Evolutionary conservation across 2,888 invertebrate genomes (phyloP).

Genomic region (Amphipyra berbera): DNA sequence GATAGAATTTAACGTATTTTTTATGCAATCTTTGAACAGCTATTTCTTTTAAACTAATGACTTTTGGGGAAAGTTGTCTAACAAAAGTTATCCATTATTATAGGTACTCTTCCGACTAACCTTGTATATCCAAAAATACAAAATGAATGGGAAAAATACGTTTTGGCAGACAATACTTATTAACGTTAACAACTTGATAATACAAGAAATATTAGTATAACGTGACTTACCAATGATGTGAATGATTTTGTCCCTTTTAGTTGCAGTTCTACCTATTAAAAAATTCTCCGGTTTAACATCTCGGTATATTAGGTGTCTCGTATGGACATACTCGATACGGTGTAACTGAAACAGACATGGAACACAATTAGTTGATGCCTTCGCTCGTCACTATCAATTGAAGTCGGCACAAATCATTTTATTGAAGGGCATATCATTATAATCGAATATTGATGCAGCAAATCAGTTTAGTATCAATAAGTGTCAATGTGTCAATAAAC

Average conservation of each 20-base stretch:
- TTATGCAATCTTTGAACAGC: too few species aligned
- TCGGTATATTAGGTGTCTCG: constrained; percentile 99
- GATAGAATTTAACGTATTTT: too few species aligned
- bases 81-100: too few species aligned
- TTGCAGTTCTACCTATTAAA: constrained; percentile 99
- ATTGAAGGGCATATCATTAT: constrained; percentile 43
- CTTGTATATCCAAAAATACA: too few species aligned
- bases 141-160: too few species aligned
- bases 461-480: constrained; percentile 32
- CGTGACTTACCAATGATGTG: constrained; percentile 97
- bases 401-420: constrained; percentile 31
- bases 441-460: constrained; percentile 38
- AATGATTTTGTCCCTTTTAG: constrained; percentile 99
- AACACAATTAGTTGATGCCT: constrained; percentile 36
- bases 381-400: constrained; percentile 44
- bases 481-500: constrained; percentile 33
- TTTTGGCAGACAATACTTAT: too few species aligned
- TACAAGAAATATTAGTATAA: constrained; percentile 11
- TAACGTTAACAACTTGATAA: too few species aligned
- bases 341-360: constrained; percentile 93
- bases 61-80: too few species aligned
- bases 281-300: constrained; percentile 99
- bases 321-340: constrained; percentile 99
- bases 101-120: too few species aligned
- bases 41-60: too few species aligned